Percentiles rank a stretch among this genome's conserved stretches.
Conservation (phyloP, 2,888 invertebrate species). For the Nomada flava region DNA sequence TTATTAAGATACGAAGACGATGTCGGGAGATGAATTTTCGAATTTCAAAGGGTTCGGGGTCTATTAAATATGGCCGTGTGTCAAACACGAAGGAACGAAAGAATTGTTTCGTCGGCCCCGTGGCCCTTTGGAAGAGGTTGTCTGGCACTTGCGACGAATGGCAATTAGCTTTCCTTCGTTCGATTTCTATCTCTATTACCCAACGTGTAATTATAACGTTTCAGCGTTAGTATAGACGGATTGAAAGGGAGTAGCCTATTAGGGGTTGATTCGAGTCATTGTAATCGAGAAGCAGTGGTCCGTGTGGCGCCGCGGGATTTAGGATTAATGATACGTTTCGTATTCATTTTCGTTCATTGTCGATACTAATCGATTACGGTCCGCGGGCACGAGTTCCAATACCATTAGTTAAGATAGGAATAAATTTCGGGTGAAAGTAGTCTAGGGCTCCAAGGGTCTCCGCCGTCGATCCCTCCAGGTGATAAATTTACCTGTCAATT, state of each 20-base stretch:
- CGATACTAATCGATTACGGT: constrained; percentile 64
- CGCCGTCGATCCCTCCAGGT: constrained; percentile 55
- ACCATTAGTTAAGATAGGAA: constrained; percentile 65
- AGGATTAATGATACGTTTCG: constrained; percentile 62
- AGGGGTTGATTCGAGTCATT: constrained; percentile 42
- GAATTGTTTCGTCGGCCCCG: not conserved
- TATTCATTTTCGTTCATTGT: constrained; percentile 65
- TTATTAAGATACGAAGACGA: too few relatives aligned
- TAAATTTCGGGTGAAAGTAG: constrained; percentile 69
- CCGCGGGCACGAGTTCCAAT: constrained; percentile 31
- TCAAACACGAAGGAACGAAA: not conserved
- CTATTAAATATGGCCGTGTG: not conserved
- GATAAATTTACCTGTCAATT: constrained; percentile 71
- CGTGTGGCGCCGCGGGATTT: constrained; percentile 35
- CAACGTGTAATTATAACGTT: constrained; percentile 33
- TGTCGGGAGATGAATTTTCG: too few relatives aligned
- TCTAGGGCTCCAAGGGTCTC: constrained; percentile 48
- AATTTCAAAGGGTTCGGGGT: not conserved
- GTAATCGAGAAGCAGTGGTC: constrained; percentile 27
- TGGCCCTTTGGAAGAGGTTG: not conserved
- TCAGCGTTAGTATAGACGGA: not conserved
- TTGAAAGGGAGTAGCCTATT: not conserved
- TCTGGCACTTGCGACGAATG: not conserved
- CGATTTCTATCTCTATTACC: constrained; percentile 23
- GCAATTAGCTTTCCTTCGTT: constrained; percentile 28